phyloP scores from a whole-genome alignment of 2,113 vertebrate genomes.

The Cisticola juncidis region DNA sequence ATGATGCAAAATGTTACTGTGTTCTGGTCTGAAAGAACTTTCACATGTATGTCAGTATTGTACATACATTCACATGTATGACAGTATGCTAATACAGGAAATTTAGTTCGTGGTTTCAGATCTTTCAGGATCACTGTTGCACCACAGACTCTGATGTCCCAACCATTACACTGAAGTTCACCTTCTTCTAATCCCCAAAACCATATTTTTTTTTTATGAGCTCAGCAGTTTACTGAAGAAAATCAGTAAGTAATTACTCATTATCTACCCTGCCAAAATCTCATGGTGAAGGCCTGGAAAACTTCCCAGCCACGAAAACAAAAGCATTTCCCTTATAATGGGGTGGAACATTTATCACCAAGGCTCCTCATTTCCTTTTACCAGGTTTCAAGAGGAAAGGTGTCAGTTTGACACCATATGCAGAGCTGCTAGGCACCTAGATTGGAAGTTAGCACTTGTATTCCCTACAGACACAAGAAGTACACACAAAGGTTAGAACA shows the following conservation, averaged over 20 bases:
- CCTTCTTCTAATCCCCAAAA: not conserved
- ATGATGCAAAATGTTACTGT: not conserved
- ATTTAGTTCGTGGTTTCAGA: not conserved
- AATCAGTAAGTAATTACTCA: slow-evolving; percentile 15
- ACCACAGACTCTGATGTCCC: not conserved
- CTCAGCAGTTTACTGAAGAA: not conserved
- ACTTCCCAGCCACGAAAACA: not conserved
- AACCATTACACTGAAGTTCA: not conserved
- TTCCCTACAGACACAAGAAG: slow-evolving; percentile 7
- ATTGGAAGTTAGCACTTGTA: slow-evolving; percentile 38
- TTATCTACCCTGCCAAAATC: not conserved
- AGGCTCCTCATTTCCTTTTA: slow-evolving; percentile 25
- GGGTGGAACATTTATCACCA: not conserved
- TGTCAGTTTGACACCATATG: slow-evolving; percentile 54
- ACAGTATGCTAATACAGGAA: not conserved
- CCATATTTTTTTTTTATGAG: not conserved
- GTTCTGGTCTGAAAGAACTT: not conserved
- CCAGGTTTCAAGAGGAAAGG: slow-evolving; percentile 17
- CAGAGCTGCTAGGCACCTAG: slow-evolving; percentile 29
- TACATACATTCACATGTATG: not conserved
- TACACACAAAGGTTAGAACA: slow-evolving; percentile 42
- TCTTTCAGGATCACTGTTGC: not conserved
- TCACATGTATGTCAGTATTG: not conserved
- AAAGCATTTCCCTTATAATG: not conserved
- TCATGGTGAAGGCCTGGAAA: slow-evolving; percentile 30